A percentile compares a stretch with the other conserved stretches of the same genome.
Conservation (phyloP, 2,113 vertebrate genomes). For the Xenopus borealis region DNA sequence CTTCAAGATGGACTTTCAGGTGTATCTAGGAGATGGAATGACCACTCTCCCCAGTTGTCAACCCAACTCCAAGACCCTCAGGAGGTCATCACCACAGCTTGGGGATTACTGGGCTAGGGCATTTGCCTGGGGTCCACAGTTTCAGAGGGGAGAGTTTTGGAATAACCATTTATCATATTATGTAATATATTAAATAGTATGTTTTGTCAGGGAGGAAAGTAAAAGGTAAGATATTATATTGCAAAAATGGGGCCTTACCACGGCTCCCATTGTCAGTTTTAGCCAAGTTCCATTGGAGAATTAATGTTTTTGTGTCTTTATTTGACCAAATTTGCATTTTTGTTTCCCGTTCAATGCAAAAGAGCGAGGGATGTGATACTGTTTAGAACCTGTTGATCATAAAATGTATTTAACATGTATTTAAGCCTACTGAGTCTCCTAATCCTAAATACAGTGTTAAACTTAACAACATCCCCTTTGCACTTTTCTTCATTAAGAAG, state of each 20-base stretch:
- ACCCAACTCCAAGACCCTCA: too few species aligned
- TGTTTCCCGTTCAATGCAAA: neutral
- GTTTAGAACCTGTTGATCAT: neutral
- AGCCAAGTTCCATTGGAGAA: neutral
- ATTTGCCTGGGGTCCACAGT: too few species aligned
- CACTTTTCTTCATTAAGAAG: slow-evolving; percentile 17
- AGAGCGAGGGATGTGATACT: neutral
- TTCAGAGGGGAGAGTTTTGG: too few species aligned
- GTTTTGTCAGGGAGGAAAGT: too few species aligned
- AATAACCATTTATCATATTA: too few species aligned
- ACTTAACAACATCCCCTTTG: neutral
- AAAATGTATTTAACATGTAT: neutral
- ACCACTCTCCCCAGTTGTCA: too few species aligned
- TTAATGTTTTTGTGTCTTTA: neutral
- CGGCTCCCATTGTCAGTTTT: neutral
- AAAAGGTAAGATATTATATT: too few species aligned
- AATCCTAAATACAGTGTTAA: neutral
- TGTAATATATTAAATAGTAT: too few species aligned
- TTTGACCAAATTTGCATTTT: neutral
- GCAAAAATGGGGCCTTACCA: neutral
- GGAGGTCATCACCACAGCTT: too few species aligned
- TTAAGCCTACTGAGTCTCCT: slow-evolving; percentile 16
- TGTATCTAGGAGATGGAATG: too few species aligned
- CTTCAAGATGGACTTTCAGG: too few species aligned
- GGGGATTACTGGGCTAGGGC: too few species aligned